phyloP scores from a whole-genome alignment of 2,888 invertebrate genomes.

The Carabus problematicus region DNA sequence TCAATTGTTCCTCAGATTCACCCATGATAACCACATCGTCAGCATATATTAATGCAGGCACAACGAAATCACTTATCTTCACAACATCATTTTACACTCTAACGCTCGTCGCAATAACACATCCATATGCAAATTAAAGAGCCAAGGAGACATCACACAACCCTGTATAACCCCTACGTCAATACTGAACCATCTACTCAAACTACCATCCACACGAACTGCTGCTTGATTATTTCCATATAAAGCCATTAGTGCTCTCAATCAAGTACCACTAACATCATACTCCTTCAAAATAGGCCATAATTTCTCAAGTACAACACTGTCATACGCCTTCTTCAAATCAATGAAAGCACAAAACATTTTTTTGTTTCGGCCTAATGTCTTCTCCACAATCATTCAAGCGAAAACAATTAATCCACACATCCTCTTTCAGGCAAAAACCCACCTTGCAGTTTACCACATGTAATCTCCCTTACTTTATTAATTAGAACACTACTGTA shows the following conservation, averaged over 20 bases:
- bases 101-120: too few species aligned
- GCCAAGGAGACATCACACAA: too few species aligned
- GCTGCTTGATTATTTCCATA: neutral
- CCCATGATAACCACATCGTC: too few species aligned
- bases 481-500: neutral
- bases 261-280: neutral
- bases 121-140: too few species aligned
- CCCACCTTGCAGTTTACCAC: neutral
- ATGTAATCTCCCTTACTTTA: neutral
- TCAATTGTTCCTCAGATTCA: too few species aligned
- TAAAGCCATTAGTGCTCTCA: neutral
- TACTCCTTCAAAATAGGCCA: neutral
- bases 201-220: too few species aligned
- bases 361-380: neutral
- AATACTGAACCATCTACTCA: too few species aligned
- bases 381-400: neutral
- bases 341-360: neutral
- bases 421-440: constrained; percentile 17
- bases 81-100: too few species aligned
- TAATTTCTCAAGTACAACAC: neutral
- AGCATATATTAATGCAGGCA: too few species aligned
- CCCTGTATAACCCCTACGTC: too few species aligned
- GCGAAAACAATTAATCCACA: constrained; percentile 1
- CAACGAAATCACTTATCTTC: too few species aligned
- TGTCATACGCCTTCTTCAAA: neutral